These are phyloP conservation scores for Silurus asotus DNA, from an alignment of 2,113 vertebrate genomes.

Conservation along the genomic window DNA sequence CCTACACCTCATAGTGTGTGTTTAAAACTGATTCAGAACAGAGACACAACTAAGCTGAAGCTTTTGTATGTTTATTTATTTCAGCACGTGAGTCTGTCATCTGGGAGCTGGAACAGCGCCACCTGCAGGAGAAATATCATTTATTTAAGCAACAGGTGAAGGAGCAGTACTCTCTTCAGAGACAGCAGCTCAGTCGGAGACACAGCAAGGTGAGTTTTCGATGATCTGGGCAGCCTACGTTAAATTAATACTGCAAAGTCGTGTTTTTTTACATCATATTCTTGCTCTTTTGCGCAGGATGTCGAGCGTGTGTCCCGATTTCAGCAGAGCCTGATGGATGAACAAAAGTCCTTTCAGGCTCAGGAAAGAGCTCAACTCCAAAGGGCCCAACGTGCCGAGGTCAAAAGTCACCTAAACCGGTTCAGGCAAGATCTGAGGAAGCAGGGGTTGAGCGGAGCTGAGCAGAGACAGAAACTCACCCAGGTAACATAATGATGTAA, in stretches of 20 bases:
- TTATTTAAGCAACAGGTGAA: conserved; percentile 73
- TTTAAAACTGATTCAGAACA: not conserved
- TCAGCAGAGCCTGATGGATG: conserved; percentile 67
- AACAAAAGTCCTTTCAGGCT: conserved; percentile 59
- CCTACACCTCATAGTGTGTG: not conserved
- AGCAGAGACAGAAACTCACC: conserved; percentile 62
- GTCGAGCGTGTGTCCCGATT: conserved; percentile 66
- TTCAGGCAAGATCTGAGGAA: conserved; percentile 66
- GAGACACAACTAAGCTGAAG: not conserved
- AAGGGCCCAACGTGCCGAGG: conserved; percentile 61
- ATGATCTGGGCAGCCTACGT: not conserved
- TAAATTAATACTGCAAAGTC: not conserved
- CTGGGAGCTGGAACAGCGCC: conserved; percentile 71
- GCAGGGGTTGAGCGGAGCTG: conserved; percentile 51
- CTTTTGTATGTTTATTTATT: not conserved
- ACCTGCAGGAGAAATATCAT: conserved; percentile 74
- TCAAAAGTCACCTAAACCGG: conserved; percentile 58
- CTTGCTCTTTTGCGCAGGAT: conserved; percentile 59
- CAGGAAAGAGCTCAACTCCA: conserved; percentile 64
- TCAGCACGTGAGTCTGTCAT: conserved; percentile 70
- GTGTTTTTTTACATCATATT: not conserved
- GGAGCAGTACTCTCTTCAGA: conserved; percentile 68
- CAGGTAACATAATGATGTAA: not conserved
- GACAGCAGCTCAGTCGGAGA: conserved; percentile 69
- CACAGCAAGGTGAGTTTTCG: conserved; percentile 67